Conservation (phyloP, 35 echinoderm and acorn worm species). For the Amphiura filiformis region DNA sequence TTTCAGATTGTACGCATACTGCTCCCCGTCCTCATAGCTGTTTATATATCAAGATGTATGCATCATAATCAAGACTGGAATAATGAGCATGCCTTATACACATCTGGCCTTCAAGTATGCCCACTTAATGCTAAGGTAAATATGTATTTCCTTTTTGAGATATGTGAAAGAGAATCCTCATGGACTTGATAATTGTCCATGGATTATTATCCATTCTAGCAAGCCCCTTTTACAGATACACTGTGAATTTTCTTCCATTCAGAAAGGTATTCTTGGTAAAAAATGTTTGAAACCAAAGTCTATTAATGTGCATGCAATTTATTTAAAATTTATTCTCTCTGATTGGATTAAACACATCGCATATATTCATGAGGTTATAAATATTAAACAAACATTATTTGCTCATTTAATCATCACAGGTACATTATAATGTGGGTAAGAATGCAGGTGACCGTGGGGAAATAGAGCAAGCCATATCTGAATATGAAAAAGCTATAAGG, state of each 20-base stretch:
- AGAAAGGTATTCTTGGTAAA: not conserved
- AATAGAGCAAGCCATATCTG: slow-evolving; percentile 55
- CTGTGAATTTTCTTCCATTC: not conserved
- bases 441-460: slow-evolving; percentile 63
- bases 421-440: slow-evolving; percentile 98
- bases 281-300: not conserved
- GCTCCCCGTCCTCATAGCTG: slow-evolving; percentile 16
- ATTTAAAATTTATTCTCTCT: too few species aligned
- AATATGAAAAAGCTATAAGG: slow-evolving; percentile 84
- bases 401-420: slow-evolving; percentile 41
- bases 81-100: slow-evolving; percentile 64
- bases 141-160: not conserved
- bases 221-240: not conserved
- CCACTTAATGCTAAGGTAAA: slow-evolving; percentile 87
- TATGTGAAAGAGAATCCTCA: not conserved
- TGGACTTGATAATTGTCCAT: not conserved
- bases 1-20: slow-evolving; percentile 37
- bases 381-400: not conserved
- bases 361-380: not conserved
- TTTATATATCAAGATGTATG: slow-evolving; percentile 50
- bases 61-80: slow-evolving; percentile 74
- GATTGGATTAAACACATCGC: too few species aligned
- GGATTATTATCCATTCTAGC: not conserved
- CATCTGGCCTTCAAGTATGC: slow-evolving; percentile 70
- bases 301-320: too few species aligned